Conservation (phyloP, 2,888 invertebrate genomes). For the Hypolimnas misippus region DNA sequence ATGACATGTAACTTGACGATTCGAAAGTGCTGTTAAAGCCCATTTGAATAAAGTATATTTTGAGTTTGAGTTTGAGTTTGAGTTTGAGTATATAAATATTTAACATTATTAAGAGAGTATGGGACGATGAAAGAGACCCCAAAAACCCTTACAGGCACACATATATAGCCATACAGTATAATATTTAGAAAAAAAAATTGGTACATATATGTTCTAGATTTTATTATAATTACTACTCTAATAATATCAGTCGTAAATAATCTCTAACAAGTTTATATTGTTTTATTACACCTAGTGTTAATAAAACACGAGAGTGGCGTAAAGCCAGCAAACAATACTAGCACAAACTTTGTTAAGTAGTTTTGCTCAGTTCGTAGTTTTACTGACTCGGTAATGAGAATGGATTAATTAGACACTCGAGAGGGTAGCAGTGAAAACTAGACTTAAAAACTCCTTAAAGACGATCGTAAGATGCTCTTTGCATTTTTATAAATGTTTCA, state of each 20-base stretch:
- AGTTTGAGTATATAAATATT: no score
- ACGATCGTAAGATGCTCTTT: slow-evolving; percentile 7
- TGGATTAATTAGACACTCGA: slow-evolving; percentile 40
- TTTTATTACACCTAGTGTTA: slow-evolving; percentile 14
- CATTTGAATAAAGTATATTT: no score
- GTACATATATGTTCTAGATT: no score
- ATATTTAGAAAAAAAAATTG: no score
- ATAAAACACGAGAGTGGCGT: slow-evolving; percentile 24
- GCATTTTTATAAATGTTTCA: slow-evolving; percentile 7
- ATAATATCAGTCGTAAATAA: no score
- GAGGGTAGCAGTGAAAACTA: slow-evolving; percentile 30
- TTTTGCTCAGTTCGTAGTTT: slow-evolving; percentile 31
- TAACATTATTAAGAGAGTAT: no score
- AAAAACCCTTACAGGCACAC: no score
- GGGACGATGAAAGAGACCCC: no score
- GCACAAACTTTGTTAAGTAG: slow-evolving; percentile 33
- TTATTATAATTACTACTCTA: no score
- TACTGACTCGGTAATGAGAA: slow-evolving; percentile 37
- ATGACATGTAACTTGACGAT: no score
- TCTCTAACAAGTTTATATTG: slow-evolving; percentile 6
- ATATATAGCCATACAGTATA: no score
- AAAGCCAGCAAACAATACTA: slow-evolving; percentile 32
- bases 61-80: neutral
- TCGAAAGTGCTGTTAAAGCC: no score
- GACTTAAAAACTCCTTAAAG: slow-evolving; percentile 15